Conservation (phyloP, 2,113 vertebrate genomes). For the Salvelinus namaycush region DNA sequence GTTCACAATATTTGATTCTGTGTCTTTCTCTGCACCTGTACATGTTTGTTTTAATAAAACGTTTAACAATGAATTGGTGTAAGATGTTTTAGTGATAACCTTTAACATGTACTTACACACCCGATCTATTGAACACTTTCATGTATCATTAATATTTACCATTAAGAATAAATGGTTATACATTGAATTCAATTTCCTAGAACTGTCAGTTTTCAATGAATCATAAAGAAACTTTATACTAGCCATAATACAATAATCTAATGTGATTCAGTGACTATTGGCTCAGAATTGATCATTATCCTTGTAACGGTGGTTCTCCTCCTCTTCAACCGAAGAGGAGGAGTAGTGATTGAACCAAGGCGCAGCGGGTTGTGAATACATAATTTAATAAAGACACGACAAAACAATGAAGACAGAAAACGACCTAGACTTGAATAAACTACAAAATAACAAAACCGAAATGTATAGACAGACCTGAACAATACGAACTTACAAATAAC, state of each 20-base stretch:
- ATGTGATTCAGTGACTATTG: neutral
- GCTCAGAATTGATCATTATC: constrained; percentile 19
- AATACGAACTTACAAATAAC: no score
- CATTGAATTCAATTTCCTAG: neutral
- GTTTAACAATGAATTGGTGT: constrained; percentile 22
- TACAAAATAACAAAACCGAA: no score
- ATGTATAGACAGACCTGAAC: no score
- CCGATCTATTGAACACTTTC: neutral
- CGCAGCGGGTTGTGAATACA: no score
- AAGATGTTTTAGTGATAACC: neutral
- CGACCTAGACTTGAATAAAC: no score
- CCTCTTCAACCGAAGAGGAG: no score
- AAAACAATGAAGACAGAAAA: no score
- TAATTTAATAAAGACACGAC: no score
- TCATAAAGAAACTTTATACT: constrained; percentile 53
- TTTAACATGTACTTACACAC: neutral
- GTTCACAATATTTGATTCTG: constrained; percentile 57
- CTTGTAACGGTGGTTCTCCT: no score
- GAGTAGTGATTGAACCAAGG: no score
- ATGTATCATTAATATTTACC: neutral
- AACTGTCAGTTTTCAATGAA: neutral
- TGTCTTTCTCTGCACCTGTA: constrained; percentile 38
- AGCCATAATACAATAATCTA: constrained; percentile 5
- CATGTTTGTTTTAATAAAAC: constrained; percentile 57
- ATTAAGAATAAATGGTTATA: neutral